These are phyloP conservation scores for Bombylius major DNA, from an alignment of 2,888 invertebrate species.

Conservation along the genomic window DNA sequence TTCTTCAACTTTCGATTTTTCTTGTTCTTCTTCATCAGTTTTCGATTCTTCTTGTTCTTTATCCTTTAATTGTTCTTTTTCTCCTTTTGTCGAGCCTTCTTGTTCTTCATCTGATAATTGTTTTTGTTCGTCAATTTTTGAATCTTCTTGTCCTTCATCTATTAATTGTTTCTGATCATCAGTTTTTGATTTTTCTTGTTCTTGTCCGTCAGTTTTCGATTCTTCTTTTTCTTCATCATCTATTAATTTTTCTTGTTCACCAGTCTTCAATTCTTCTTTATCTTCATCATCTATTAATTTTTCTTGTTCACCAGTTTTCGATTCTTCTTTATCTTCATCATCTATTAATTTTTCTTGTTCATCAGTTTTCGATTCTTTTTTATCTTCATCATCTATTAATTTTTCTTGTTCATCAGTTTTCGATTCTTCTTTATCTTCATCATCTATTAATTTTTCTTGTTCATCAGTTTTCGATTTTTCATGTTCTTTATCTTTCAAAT, in stretches of 20 bases:
- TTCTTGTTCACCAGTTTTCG: not conserved
- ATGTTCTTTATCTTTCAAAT: not conserved
- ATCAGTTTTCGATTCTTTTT: no score
- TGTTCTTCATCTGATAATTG: not conserved
- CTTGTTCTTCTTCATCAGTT: not conserved
- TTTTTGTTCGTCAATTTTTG: not conserved
- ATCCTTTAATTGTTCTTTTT: not conserved
- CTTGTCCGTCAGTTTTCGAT: not conserved
- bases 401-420: no score
- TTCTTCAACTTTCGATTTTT: not conserved
- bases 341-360: no score
- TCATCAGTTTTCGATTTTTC: no score
- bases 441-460: no score
- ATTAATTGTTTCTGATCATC: not conserved
- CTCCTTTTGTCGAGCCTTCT: not conserved
- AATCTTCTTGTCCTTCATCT: not conserved
- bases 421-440: no score
- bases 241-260: slow-evolving; percentile 1
- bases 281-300: not conserved
- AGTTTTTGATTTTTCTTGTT: not conserved
- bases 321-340: no score
- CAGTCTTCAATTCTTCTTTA: not conserved
- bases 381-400: no score
- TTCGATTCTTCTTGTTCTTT: not conserved
- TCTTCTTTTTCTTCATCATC: slow-evolving; percentile 8